Evolutionary conservation across 1,140 invertebrate species (phyloP).

Genomic region (Nomia melanderi): DNA sequence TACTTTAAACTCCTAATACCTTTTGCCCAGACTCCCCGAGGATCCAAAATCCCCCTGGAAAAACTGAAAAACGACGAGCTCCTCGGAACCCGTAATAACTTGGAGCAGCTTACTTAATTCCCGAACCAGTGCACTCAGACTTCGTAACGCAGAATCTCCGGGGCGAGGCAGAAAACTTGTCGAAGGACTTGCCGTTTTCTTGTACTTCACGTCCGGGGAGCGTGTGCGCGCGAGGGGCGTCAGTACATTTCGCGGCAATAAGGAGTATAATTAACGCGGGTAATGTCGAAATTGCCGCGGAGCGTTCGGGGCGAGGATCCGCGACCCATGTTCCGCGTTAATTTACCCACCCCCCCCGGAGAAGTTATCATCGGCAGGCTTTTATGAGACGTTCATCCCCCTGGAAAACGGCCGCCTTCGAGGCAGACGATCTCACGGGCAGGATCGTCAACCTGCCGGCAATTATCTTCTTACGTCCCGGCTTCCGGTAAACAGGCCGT

Average conservation of each 20-base stretch:
- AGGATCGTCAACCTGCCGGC: background rate
- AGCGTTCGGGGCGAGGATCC: background rate
- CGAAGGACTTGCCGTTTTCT: too few species aligned
- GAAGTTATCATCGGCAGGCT: background rate
- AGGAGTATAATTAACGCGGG: background rate
- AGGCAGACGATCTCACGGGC: background rate
- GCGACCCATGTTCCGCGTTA: background rate
- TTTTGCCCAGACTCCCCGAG: too few species aligned
- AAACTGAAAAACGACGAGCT: too few species aligned
- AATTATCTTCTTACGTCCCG: conserved; percentile 3
- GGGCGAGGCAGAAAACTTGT: too few species aligned
- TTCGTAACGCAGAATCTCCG: too few species aligned
- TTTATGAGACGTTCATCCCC: background rate
- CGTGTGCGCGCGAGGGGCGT: background rate
- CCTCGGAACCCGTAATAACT: too few species aligned
- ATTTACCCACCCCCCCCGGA: background rate
- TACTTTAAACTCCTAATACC: too few species aligned
- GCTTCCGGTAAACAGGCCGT: background rate
- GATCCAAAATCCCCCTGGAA: too few species aligned
- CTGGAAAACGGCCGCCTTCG: background rate
- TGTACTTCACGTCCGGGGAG: too few species aligned
- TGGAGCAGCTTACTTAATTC: too few species aligned
- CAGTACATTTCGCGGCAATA: background rate
- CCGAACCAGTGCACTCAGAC: too few species aligned
- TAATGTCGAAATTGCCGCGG: background rate